These are phyloP conservation scores for Lophochroa leadbeateri DNA, from an alignment of 2,113 vertebrate species.

Conservation along the genomic window DNA sequence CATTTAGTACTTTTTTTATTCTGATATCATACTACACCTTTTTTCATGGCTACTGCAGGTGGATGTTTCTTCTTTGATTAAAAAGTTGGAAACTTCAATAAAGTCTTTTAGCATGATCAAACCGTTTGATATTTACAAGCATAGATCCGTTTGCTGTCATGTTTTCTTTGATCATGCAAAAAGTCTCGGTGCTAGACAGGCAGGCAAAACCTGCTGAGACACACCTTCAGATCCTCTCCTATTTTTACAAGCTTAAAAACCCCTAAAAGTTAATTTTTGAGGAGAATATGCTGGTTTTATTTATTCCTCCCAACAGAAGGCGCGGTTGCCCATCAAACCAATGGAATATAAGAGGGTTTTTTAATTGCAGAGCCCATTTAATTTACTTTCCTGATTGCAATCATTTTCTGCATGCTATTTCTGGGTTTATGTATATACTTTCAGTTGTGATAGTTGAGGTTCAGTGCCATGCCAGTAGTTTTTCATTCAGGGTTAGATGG, in stretches of 20 bases:
- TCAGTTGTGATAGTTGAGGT: not conserved
- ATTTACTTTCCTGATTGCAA: not conserved
- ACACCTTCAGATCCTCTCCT: slow-evolving; percentile 4
- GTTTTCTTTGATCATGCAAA: slow-evolving; percentile 69
- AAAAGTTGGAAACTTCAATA: slow-evolving; percentile 22
- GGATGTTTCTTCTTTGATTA: slow-evolving; percentile 14
- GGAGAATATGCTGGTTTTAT: not conserved
- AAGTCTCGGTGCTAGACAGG: not conserved
- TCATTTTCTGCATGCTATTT: not conserved
- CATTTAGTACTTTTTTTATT: not conserved
- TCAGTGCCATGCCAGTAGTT: not conserved
- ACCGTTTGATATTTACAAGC: slow-evolving; percentile 62
- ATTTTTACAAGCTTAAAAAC: not conserved
- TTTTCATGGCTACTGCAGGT: not conserved
- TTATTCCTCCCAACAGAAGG: not conserved
- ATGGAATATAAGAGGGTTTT: not conserved
- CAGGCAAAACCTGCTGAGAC: not conserved
- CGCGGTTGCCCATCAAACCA: accelerated
- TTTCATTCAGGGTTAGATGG: not conserved
- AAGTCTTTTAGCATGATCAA: slow-evolving; percentile 34
- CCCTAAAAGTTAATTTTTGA: not conserved
- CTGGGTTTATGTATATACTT: not conserved
- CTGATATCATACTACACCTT: not conserved
- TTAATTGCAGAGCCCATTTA: not conserved
- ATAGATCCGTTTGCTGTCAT: slow-evolving; percentile 60